Percentiles rank a stretch among this genome's conserved stretches.
phyloP scores from a whole-genome alignment of 2,113 vertebrate species.

The Daphoenositta chrysoptera region DNA sequence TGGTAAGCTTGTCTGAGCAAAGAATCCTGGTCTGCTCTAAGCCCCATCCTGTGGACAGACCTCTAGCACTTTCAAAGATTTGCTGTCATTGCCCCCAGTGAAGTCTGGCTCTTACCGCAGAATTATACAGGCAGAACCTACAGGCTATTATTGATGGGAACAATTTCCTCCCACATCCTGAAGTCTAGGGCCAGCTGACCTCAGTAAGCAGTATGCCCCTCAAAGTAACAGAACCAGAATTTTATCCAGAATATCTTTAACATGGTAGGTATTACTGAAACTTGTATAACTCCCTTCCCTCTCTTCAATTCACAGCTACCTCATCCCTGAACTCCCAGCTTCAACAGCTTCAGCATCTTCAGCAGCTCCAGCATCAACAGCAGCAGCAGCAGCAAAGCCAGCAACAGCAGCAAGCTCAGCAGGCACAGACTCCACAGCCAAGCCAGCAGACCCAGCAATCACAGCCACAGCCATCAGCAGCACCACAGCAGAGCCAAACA shows the following conservation, averaged over 20 bases:
- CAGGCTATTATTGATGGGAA: neutral
- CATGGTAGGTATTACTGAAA: neutral
- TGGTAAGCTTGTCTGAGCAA: neutral
- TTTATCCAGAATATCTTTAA: neutral
- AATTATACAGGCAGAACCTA: neutral
- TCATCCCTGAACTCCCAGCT: constrained; percentile 98
- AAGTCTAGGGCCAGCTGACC: neutral
- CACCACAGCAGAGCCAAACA: constrained; percentile 75
- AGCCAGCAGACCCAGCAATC: constrained; percentile 68
- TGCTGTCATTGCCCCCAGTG: neutral
- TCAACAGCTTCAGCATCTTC: constrained; percentile 97
- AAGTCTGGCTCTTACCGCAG: neutral
- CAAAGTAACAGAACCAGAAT: neutral
- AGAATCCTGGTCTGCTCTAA: neutral
- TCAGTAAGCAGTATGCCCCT: neutral
- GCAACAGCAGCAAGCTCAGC: constrained; percentile 66
- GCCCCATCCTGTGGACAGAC: neutral
- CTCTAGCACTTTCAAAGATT: neutral
- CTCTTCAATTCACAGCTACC: constrained; percentile 85
- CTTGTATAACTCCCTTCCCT: constrained; percentile 6
- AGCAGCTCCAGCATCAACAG: constrained; percentile 91
- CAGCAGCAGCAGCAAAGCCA: constrained; percentile 75
- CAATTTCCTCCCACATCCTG: neutral
- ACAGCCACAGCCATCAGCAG: constrained; percentile 46
- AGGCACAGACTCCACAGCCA: constrained; percentile 69